Evolutionary conservation across 2,888 invertebrate species (phyloP).

Genomic region (Tromatobia lineatoria): DNA sequence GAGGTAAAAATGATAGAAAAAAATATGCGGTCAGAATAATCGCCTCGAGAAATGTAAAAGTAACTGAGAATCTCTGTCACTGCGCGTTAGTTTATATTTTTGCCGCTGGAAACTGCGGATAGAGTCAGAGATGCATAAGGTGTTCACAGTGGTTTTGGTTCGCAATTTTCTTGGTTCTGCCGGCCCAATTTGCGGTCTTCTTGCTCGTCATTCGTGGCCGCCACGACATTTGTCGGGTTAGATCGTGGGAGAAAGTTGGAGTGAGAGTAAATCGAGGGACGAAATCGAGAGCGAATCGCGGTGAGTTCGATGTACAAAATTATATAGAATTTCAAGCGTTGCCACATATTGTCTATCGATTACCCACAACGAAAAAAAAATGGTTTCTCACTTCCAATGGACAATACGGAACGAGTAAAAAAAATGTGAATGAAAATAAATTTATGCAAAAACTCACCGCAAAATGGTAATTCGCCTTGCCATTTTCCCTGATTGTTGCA

Average conservation of each 20-base stretch:
- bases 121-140: neutral
- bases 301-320: slow-evolving; percentile 43
- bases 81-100: neutral
- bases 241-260: slow-evolving; percentile 61
- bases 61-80: neutral
- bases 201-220: slow-evolving; percentile 38
- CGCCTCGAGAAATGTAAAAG: neutral
- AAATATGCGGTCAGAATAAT: neutral
- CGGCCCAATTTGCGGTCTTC: slow-evolving; percentile 50
- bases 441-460: slow-evolving; percentile 88
- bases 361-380: neutral
- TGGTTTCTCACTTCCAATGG: too few species aligned
- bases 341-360: slow-evolving; percentile 2
- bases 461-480: slow-evolving; percentile 94
- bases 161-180: slow-evolving; percentile 19
- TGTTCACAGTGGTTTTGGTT: neutral
- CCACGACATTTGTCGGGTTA: slow-evolving; percentile 45
- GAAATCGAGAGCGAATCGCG: slow-evolving; percentile 50
- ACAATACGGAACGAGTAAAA: neutral
- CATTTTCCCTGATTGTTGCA: slow-evolving; percentile 92
- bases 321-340: slow-evolving; percentile 29
- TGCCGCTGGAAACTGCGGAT: neutral
- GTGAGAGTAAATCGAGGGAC: slow-evolving; percentile 36
- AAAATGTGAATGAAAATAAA: neutral
- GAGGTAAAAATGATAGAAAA: slow-evolving; percentile 3